phyloP scores from a whole-genome alignment of 2,888 invertebrate species.

The Nineta flava region DNA sequence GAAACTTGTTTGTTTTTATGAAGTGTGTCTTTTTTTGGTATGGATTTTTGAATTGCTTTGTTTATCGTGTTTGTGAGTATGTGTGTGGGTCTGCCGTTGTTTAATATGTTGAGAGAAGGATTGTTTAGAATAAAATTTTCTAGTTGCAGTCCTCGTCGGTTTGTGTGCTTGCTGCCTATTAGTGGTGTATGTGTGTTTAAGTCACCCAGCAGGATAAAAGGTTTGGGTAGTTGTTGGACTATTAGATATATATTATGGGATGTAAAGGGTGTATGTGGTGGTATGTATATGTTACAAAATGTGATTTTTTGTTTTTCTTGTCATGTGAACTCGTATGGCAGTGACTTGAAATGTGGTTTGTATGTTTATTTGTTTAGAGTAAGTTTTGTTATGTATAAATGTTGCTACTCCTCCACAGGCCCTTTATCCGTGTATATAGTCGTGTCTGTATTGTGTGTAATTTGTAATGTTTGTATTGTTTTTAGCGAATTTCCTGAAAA shows the following conservation, averaged over 20 bases:
- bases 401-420: neutral
- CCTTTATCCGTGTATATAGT: neutral
- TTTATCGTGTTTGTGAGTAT: neutral
- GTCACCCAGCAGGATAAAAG: no score
- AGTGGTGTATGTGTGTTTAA: neutral
- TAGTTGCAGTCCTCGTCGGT: neutral
- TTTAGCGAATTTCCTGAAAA: no score
- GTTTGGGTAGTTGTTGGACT: no score
- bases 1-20: neutral
- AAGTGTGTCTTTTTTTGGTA: neutral
- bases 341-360: neutral
- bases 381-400: neutral
- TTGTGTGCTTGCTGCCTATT: neutral
- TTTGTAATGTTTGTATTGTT: neutral
- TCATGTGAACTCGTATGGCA: neutral
- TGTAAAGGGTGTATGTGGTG: neutral
- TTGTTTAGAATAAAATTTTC: neutral
- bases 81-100: neutral
- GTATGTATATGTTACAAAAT: neutral
- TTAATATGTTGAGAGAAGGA: neutral
- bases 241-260: neutral
- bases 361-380: neutral
- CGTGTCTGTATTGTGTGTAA: neutral
- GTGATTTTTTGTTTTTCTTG: neutral
- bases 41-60: neutral